phyloP scores from a whole-genome alignment of 2,113 vertebrate species.

The Notothenia rossii region DNA sequence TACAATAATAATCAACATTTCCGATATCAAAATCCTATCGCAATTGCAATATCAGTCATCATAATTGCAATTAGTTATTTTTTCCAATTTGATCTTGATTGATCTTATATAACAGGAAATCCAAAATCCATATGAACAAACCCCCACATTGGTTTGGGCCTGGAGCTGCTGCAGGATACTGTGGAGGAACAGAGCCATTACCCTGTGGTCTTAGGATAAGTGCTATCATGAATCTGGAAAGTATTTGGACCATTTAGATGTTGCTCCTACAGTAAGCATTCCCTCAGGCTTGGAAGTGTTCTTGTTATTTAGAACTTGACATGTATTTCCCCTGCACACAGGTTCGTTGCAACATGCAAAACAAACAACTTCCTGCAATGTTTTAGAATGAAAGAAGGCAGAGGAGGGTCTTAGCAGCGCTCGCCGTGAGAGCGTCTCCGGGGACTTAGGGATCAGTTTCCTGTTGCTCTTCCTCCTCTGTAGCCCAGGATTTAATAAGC shows the following conservation, averaged over 20 bases:
- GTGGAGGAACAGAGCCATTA: too few relatives aligned
- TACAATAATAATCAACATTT: too few relatives aligned
- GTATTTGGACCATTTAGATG: not conserved
- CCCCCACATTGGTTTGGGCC: too few relatives aligned
- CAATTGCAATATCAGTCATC: too few relatives aligned
- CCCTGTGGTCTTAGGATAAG: not conserved
- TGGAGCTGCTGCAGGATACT: too few relatives aligned
- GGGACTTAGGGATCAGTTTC: constrained; percentile 60
- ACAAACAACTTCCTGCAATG: not conserved
- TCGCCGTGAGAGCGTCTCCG: constrained; percentile 22
- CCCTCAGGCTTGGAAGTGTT: not conserved
- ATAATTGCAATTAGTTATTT: too few relatives aligned
- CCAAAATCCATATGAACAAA: too few relatives aligned
- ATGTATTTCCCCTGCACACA: not conserved
- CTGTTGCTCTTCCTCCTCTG: constrained; percentile 51
- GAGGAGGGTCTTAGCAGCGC: constrained; percentile 21
- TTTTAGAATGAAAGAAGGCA: constrained; percentile 13
- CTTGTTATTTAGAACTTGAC: not conserved
- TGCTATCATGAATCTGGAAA: not conserved
- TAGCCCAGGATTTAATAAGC: constrained; percentile 71
- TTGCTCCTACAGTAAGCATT: not conserved
- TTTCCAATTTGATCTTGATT: too few relatives aligned
- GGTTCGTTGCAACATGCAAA: not conserved
- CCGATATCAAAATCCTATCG: too few relatives aligned
- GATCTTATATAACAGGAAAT: too few relatives aligned